A percentile compares a stretch with the other conserved stretches of the same genome.
Evolutionary conservation across 2,888 invertebrate species (phyloP).

Genomic region (Drosophila vallismaia): DNA sequence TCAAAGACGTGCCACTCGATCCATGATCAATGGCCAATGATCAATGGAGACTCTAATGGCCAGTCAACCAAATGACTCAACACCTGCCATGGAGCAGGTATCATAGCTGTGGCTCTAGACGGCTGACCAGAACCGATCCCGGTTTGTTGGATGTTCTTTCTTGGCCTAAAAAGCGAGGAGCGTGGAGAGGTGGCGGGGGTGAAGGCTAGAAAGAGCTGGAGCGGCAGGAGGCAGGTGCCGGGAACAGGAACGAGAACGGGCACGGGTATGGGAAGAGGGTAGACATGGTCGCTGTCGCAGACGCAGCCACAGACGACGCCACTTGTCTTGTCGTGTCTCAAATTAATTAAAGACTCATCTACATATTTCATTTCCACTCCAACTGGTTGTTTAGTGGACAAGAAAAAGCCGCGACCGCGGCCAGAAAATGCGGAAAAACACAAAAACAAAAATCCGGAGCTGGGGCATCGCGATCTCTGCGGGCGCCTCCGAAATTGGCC

Average conservation of each 20-base stretch:
- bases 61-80: constrained; percentile 69
- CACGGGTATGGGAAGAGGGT: constrained; percentile 64
- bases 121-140: constrained; percentile 3
- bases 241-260: constrained; percentile 15
- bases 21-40: constrained; percentile 42
- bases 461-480: constrained; percentile 32
- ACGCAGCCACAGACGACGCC: constrained; percentile 69
- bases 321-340: constrained; percentile 80
- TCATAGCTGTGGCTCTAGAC: constrained; percentile 11
- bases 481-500: constrained; percentile 71
- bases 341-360: constrained; percentile 80
- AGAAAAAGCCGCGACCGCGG: constrained; percentile 45
- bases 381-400: constrained; percentile 66
- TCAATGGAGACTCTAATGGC: constrained; percentile 69
- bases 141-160: constrained; percentile 27
- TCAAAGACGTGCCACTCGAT: constrained; percentile 7
- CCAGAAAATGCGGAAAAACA: constrained; percentile 73
- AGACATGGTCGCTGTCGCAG: constrained; percentile 51
- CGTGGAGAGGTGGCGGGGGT: neutral
- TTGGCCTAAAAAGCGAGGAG: constrained; percentile 65
- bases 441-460: constrained; percentile 13
- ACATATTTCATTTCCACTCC: constrained; percentile 79
- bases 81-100: constrained; percentile 61
- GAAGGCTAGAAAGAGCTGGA: constrained; percentile 16
- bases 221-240: constrained; percentile 2